Conservation (phyloP, 2,797 vertebrate species). For the Mus minutoides region DNA sequence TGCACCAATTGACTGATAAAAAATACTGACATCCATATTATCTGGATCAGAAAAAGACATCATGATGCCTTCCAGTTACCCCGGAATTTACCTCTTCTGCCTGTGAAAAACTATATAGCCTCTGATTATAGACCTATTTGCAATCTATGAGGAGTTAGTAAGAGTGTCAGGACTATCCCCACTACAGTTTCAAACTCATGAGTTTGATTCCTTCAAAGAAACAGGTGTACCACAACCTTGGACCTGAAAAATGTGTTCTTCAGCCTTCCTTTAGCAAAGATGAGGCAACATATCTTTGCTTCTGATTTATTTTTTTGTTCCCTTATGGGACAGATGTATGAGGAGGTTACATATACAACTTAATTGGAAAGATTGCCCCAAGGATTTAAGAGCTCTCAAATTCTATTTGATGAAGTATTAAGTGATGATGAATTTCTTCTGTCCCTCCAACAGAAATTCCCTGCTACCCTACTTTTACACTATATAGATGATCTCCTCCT, state of each 20-base stretch:
- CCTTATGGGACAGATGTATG: neutral
- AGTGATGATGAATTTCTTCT: neutral
- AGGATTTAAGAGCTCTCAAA: neutral
- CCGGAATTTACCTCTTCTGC: too few relatives aligned
- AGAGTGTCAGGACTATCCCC: too few relatives aligned
- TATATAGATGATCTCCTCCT: neutral
- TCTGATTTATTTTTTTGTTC: too few relatives aligned
- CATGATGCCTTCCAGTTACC: too few relatives aligned
- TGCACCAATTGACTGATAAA: neutral
- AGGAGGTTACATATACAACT: neutral
- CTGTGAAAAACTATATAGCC: neutral
- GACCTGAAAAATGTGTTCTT: neutral
- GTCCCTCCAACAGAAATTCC: neutral
- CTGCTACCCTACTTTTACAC: neutral
- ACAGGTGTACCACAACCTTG: neutral
- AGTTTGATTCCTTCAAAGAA: neutral
- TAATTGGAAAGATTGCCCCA: neutral
- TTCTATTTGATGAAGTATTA: neutral
- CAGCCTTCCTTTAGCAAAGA: neutral
- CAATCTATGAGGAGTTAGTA: neutral
- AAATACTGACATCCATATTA: neutral
- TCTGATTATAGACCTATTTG: neutral
- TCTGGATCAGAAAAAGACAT: too few relatives aligned
- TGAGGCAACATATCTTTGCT: neutral
- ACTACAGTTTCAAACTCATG: neutral